Base-by-base conservation (phyloP, 2,888 invertebrate genomes). In the Drosophila pegasa region DNA sequence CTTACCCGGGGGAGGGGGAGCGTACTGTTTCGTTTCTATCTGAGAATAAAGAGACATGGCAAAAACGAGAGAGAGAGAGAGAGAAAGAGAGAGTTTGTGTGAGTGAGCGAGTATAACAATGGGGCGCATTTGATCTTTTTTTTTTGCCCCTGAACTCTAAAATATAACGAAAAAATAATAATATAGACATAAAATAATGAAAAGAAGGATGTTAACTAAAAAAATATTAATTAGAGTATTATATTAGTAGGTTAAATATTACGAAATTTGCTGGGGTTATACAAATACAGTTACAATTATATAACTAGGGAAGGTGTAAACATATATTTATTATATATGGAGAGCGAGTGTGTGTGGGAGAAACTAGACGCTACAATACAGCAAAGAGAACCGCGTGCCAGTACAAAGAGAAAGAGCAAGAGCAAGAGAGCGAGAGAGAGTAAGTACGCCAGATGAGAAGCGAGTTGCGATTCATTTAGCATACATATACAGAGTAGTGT, bases 1-100 rank as follows among this genome's bases (percentile, higher is more conserved):
- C 75, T 75, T 82, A 82, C 81, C 81, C 81, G 84, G 18, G 50
- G 35, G 27, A 45, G 27, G 35, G 33, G 72, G 70, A 66, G 71
- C 75, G 75, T 60, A 61, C 37, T 48, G 65, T 64, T 56, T 62
- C 55, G 35, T 57, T 71, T 72, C 58, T 54, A 63, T 78, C 64
- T 73, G 78, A 78, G 60, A 68, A 64, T 78, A 73, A 58, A 69
- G 59, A 71, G 62, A 71, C 56, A 61, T 72, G 64, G 43, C 55
- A 62, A 55, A 75, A 63, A 58, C 43, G 27, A 59, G 59, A 69
- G 41, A 66, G 43, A 67, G 14, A 54, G 47, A 59, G n/a, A 71
- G 51, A 27, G n/a, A 71, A 47, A 27, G 31, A 58, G 57, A 69
- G 48, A 56, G 31, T 68, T 12, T 54, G 51, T 55, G 29, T 54